Percentiles rank a stretch among this genome's conserved stretches.
Conservation (phyloP, 2,113 vertebrate genomes). For the Bos taurus region DNA sequence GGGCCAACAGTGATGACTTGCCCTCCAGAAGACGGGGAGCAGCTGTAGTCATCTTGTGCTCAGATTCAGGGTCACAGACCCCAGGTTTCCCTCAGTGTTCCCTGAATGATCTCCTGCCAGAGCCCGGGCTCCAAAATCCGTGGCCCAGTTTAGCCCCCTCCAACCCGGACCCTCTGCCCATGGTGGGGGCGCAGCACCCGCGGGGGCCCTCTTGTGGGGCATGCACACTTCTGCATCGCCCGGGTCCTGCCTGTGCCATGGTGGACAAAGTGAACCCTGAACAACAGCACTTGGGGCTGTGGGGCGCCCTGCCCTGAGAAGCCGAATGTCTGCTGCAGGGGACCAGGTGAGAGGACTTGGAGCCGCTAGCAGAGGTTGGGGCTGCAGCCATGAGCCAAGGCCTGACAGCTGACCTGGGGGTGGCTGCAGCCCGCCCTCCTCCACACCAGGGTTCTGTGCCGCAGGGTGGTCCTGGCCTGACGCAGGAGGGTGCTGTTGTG, state of each 20-base stretch:
- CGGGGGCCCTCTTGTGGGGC: background rate
- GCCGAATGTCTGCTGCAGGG: background rate
- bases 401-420: background rate
- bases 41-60: constrained; percentile 88
- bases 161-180: rapidly evolving
- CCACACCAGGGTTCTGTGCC: background rate
- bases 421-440: background rate
- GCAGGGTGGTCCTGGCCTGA: background rate
- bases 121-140: background rate
- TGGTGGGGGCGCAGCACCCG: background rate
- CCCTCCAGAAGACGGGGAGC: constrained; percentile 87
- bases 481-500: background rate
- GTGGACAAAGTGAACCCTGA: background rate
- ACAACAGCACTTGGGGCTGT: background rate
- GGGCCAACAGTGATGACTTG: constrained; percentile 88
- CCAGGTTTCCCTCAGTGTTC: constrained; percentile 91
- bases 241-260: background rate
- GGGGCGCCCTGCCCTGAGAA: background rate
- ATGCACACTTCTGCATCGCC: background rate
- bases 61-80: constrained; percentile 87
- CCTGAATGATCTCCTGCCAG: constrained; percentile 83
- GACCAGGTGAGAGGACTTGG: background rate
- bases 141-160: background rate
- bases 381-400: background rate
- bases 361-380: background rate